Base-by-base conservation (phyloP, 2,888 invertebrate species). In the Diarsia rubi region DNA sequence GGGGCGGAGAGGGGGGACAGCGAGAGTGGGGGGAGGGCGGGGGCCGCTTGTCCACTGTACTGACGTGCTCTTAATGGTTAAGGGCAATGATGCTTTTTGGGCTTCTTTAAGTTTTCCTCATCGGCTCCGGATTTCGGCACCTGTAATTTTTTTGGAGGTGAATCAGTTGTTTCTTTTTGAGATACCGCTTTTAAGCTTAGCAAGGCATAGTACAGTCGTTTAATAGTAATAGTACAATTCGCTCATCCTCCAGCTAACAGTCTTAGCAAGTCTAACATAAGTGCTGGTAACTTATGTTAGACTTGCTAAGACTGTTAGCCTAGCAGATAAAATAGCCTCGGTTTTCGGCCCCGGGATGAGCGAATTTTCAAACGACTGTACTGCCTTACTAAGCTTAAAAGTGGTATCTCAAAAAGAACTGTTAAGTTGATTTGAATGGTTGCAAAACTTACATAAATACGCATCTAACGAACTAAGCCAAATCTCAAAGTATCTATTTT, bases 101-200 rank as follows among this genome's bases (percentile, higher is more conserved):
- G 97, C 94, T 98, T 98, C 96, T 98, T 98, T 93, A 98, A 97
- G 91, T 98, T 98, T 92, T 98, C 98, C 92, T 98, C 98, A 88
- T 98, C 98, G 79, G 97, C 97, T 27, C 96, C 96, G 37, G 95
- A 92, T 85, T 95, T 95, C 60, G 96, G 93, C 52, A 96, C 94
- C 96, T 96, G 86, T 1, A 75, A 73, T n/a, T 12, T 57, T 69
- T 71, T 44, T 54, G 2, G 9, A 47, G 24, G 44, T 37, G 44
- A 37, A 4, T 78, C 21, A 72, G 31, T 54, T 11, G n/a, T 24
- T 24, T 54, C n/a, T n/a, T n/a, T n/a, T n/a, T n/a, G n/a, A n/a
- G n/a, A n/a, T n/a, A n/a, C n/a, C n/a, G n/a, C n/a, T n/a, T n/a
- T n/a, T n/a, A n/a, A n/a, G n/a, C n/a, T n/a, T n/a, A n/a, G n/a